Evolutionary conservation across 2,113 vertebrate genomes (phyloP), one percentile per base, ranked within the genome.

Genomic region (Cervus canadensis): DNA sequence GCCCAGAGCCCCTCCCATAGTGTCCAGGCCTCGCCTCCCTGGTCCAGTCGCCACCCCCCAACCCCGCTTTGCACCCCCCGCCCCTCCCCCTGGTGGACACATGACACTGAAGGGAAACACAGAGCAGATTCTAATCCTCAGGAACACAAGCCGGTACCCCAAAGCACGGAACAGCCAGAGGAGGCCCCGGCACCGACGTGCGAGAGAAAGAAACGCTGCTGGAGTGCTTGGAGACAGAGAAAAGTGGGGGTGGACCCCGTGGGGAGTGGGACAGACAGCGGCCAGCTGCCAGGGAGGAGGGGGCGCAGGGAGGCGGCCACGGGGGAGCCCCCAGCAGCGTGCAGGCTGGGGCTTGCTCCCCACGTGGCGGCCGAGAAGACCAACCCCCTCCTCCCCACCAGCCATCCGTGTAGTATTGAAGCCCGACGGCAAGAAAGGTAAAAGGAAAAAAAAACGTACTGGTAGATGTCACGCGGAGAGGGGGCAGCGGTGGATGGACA

Each of bases 401-500:
- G 60, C 25, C 91, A 87, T 62, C 87, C 36, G 40, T 94, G 76
- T 48, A 23, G 92, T 17, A n/a, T 19, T 19, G n/a, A 43, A 92
- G 89, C 92, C 95, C 96, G 45, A 33, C 0, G 88, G 93, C 95
- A 54, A 97, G 95, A 95, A 92, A 96, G 97, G 95, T 91, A 92
- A 84, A 96, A 92, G 81, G n/a, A 36, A 23, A 74, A 40, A 98
- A 98, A 94, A 98, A 98, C 99, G 98, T 99, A 99, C 99, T 99
- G 99, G 99, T 99, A 97, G 99, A 99, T 95, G 99, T 99, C 98
- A 99, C 99, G 93, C 99, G 99, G 97, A 99, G 98, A 82, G 99
- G 99, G 86, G 99, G 99, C 87, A 99, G 99, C 89, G 99, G 99
- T 40, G 99, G 99, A 98, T 99, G 99, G 99, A 99, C 99, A 99